phyloP scores from a whole-genome alignment of 1,140 invertebrate genomes.

The Idris sp. region DNA sequence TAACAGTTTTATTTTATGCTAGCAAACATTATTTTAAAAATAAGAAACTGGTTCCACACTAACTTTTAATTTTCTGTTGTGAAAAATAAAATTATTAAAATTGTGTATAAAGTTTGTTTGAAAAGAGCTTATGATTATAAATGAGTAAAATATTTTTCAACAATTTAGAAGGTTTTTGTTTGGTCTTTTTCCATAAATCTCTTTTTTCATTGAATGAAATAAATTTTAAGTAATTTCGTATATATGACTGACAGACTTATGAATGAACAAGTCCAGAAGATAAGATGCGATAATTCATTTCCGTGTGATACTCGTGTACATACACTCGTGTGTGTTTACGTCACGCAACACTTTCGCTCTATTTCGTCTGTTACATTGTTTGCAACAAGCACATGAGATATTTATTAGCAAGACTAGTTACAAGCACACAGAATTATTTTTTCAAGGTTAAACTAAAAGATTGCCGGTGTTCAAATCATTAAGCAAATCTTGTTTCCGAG shows the following conservation, averaged over 20 bases:
- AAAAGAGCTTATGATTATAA: too few species aligned
- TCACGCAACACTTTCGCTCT: constrained; percentile 54
- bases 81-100: too few species aligned
- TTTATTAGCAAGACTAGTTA: constrained; percentile 17
- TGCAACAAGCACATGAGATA: constrained; percentile 5
- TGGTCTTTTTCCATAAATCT: too few species aligned
- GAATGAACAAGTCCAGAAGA: constrained; percentile 55
- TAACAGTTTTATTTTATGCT: too few species aligned
- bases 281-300: constrained; percentile 63
- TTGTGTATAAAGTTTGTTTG: too few species aligned
- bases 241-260: constrained; percentile 33
- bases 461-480: constrained; percentile 6
- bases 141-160: too few species aligned
- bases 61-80: too few species aligned
- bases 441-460: constrained; percentile 43
- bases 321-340: constrained; percentile 42
- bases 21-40: too few species aligned
- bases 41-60: too few species aligned
- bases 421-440: constrained; percentile 19
- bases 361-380: constrained; percentile 41
- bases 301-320: constrained; percentile 42
- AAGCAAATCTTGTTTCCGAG: constrained; percentile 7
- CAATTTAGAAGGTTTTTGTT: too few species aligned
- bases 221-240: constrained; percentile 24
- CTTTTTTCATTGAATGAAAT: neutral